Conservation (phyloP, 2,888 invertebrate genomes). For the Thymelicus sylvestris region DNA sequence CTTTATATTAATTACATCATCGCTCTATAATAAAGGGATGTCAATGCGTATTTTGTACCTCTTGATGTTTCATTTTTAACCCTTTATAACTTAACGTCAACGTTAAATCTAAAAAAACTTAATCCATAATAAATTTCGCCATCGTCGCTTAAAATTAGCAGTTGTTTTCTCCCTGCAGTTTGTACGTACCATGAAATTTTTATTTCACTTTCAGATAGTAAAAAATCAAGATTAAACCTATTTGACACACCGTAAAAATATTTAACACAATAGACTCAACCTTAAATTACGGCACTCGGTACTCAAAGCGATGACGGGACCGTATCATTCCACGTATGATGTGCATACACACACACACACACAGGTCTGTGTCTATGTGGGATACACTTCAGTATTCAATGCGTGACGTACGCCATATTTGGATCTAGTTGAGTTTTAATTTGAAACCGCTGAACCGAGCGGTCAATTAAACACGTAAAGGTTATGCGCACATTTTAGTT, state of each 20-base stretch:
- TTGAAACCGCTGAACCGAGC: slow-evolving; percentile 15
- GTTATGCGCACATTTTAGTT: neutral
- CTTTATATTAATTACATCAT: too few species aligned
- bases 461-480: slow-evolving; percentile 10
- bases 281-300: slow-evolving; percentile 60
- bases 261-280: neutral
- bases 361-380: slow-evolving; percentile 48
- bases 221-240: neutral
- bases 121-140: too few species aligned
- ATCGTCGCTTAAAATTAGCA: too few species aligned
- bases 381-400: slow-evolving; percentile 39
- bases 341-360: slow-evolving; percentile 39
- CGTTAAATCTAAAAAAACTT: too few species aligned
- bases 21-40: too few species aligned
- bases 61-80: too few species aligned
- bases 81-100: too few species aligned
- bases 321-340: slow-evolving; percentile 73
- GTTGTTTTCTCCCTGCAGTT: too few species aligned
- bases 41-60: too few species aligned
- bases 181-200: neutral
- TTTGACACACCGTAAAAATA: slow-evolving; percentile 1
- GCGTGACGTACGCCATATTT: slow-evolving; percentile 28
- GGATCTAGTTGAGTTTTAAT: slow-evolving; percentile 22
- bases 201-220: neutral
- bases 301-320: slow-evolving; percentile 74